phyloP scores from a whole-genome alignment of 2,797 vertebrate genomes.

The Heterohyrax brucei region DNA sequence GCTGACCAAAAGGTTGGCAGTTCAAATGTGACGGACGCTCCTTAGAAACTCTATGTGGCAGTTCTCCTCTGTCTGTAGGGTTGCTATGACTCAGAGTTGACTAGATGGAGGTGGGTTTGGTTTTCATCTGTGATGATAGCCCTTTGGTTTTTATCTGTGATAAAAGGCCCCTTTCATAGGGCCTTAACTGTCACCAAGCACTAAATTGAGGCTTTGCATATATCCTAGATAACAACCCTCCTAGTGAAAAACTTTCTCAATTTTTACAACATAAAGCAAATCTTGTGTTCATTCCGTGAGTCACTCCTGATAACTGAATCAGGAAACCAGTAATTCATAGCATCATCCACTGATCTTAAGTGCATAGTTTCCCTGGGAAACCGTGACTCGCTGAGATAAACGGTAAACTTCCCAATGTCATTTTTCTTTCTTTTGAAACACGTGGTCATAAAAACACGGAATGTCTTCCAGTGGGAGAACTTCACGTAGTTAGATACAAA shows the following conservation, averaged over 20 bases:
- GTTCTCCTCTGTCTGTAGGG: no score
- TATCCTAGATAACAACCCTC: neutral
- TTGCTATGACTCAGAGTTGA: no score
- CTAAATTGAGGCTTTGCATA: neutral
- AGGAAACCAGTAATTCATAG: neutral
- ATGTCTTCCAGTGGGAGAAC: neutral
- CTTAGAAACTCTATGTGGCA: no score
- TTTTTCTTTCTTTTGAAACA: neutral
- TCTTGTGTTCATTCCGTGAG: neutral
- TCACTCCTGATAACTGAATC: neutral
- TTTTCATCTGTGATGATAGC: no score
- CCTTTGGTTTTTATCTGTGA: neutral
- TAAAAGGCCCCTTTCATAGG: slow-evolving; percentile 4
- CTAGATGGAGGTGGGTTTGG: no score
- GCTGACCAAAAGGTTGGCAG: no score
- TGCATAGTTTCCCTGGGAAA: neutral
- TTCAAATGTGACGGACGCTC: no score
- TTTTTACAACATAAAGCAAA: neutral
- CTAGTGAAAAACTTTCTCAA: neutral
- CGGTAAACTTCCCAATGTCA: neutral
- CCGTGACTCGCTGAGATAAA: neutral
- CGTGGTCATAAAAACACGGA: neutral
- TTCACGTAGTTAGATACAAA: neutral
- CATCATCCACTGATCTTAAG: neutral
- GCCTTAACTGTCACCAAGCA: neutral